Evolutionary conservation across 2,888 invertebrate genomes (phyloP), one percentile per base, ranked within the genome.

Genomic region (Perithous albicinctus): DNA sequence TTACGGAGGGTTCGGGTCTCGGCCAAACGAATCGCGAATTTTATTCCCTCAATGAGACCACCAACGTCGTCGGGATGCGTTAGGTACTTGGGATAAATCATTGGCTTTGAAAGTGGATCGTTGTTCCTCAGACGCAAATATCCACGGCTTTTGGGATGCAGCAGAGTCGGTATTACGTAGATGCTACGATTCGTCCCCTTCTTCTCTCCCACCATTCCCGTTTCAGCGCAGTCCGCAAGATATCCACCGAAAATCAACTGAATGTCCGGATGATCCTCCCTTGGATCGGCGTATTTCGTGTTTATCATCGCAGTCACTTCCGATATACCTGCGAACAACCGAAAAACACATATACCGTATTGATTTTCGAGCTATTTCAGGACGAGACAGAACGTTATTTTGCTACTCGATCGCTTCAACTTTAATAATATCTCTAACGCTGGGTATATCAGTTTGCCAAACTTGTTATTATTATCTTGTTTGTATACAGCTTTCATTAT

Each of bases 101-200:
- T 94, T 0, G 99, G 99, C 85, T 96, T 95, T 0, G 95, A 96
- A 61, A 96, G 93, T 0, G 99, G 98, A 93, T 99, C 96, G 64
- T 94, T 94, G 8, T 96, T 96, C 81, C 94, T 94, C 29, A 99
- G 94, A 85, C 95, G 95, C 2, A 97, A 92, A 38, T 95, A 95
- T 0, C 99, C 99, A 8, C 96, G 94, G 85, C 98, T 98, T 91
- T 97, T 96, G 0, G 99, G 98, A 89, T 98, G 96, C 87, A 99
- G 92, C 0, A 97, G 95, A 0, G 97, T 96, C 0, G 97, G 97
- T 78, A 97, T 96, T 66, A 97, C 95, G 87, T 95, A 95, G 74
- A 97, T 95, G 61, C 94, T 94, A 6, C 97, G 93, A 10, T 96
- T 95, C 66, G 94, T 94, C 75, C 95, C 96, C 0, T 95, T 93